A percentile compares a stretch with the other conserved stretches of the same genome.
These are phyloP conservation scores for Amphiprion percula DNA, from an alignment of 2,113 vertebrate genomes.

Conservation along the genomic window DNA sequence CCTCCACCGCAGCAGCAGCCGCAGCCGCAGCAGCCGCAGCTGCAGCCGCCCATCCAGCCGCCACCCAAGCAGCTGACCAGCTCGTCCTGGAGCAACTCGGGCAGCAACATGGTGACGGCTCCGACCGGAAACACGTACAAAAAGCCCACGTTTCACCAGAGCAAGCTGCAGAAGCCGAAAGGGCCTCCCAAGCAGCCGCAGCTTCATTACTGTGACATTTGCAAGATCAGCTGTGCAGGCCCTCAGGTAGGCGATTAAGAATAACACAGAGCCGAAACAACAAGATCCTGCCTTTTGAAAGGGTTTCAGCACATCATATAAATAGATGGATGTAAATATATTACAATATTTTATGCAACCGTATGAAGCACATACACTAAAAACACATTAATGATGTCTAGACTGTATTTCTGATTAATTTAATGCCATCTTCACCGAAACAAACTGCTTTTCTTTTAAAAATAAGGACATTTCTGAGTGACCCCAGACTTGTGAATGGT, in stretches of 20 bases:
- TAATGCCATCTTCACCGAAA: too few relatives aligned
- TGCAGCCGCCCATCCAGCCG: slow-evolving; percentile 68
- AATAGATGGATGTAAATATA: neutral
- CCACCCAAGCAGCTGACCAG: slow-evolving; percentile 78
- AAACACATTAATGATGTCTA: too few relatives aligned
- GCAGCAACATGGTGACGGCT: slow-evolving; percentile 76
- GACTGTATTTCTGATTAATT: too few relatives aligned
- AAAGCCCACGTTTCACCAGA: slow-evolving; percentile 81
- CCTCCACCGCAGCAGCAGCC: slow-evolving; percentile 70
- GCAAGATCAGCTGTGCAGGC: slow-evolving; percentile 91
- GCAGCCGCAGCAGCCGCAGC: slow-evolving; percentile 59
- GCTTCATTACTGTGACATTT: slow-evolving; percentile 90
- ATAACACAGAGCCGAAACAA: neutral
- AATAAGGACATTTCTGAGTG: too few relatives aligned
- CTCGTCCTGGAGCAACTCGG: slow-evolving; percentile 81
- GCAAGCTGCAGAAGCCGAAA: slow-evolving; percentile 83
- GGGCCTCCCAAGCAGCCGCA: slow-evolving; percentile 83
- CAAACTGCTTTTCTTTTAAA: too few relatives aligned
- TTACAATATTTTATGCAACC: neutral
- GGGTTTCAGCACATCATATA: too few relatives aligned
- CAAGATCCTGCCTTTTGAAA: neutral
- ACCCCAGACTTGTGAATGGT: too few relatives aligned
- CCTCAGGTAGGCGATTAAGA: slow-evolving; percentile 83
- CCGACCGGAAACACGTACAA: slow-evolving; percentile 73
- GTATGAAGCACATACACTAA: neutral